Evolutionary conservation across 2,888 invertebrate species (phyloP).

Genomic region (Ametastegia equiseti): DNA sequence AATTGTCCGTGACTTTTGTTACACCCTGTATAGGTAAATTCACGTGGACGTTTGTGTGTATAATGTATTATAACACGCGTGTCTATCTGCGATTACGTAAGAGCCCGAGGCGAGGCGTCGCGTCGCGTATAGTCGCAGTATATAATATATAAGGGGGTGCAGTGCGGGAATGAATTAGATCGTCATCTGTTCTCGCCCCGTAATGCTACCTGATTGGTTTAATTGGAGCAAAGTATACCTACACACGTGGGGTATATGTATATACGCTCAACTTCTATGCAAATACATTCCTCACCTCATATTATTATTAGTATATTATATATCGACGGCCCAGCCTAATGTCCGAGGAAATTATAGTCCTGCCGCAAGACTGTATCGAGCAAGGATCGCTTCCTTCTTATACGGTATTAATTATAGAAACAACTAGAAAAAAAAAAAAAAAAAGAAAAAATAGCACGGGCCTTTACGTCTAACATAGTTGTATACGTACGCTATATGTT

Average conservation of each 20-base stretch:
- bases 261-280: constrained; percentile 14
- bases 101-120: background rate
- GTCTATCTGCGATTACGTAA: constrained; percentile 38
- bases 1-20: too few species aligned
- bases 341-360: constrained; percentile 10
- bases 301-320: background rate
- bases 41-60: background rate
- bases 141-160: background rate
- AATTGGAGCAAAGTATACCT: constrained; percentile 56
- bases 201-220: constrained; percentile 66
- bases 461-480: too few species aligned
- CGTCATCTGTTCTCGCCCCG: constrained; percentile 66
- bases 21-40: background rate
- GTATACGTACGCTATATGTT: too few species aligned
- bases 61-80: background rate
- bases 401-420: background rate
- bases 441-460: too few species aligned
- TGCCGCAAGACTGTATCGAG: background rate
- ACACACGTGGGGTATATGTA: background rate
- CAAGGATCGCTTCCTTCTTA: background rate
- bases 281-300: constrained; percentile 25
- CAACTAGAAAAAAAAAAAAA: background rate
- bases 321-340: background rate
- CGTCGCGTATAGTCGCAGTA: too few species aligned
- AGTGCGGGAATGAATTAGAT: constrained; percentile 61